Conservation (phyloP, 2,888 invertebrate genomes). For the Scotopteryx bipunctaria region DNA sequence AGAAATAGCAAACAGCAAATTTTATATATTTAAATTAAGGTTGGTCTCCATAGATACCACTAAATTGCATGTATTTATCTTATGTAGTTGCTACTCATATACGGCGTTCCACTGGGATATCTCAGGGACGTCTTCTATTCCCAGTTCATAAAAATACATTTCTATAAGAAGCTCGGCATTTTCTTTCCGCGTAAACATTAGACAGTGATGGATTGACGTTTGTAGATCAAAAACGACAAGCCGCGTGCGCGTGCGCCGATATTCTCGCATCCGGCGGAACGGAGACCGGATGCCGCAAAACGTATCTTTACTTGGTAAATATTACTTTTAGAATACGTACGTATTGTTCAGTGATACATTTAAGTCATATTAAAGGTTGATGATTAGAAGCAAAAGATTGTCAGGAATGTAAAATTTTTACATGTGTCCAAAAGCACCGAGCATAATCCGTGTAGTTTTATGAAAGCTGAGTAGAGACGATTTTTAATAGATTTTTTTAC, state of each 20-base stretch:
- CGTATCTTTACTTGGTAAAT: slow-evolving; percentile 45
- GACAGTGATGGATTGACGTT: slow-evolving; percentile 63
- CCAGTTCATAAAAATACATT: slow-evolving; percentile 30
- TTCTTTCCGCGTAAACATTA: slow-evolving; percentile 47
- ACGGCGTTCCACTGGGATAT: too few relatives aligned
- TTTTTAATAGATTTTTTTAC: too few relatives aligned
- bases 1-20: too few relatives aligned
- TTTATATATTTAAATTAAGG: too few relatives aligned
- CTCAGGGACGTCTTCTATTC: slow-evolving; percentile 5
- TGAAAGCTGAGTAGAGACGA: too few relatives aligned
- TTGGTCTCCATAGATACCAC: too few relatives aligned
- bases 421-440: too few relatives aligned
- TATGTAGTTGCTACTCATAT: too few relatives aligned
- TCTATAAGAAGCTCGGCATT: slow-evolving; percentile 41
- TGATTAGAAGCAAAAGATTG: neutral
- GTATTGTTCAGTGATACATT: slow-evolving; percentile 15
- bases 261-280: slow-evolving; percentile 54
- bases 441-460: too few relatives aligned
- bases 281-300: slow-evolving; percentile 54
- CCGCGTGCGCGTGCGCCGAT: slow-evolving; percentile 50
- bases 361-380: neutral
- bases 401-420: too few relatives aligned
- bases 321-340: slow-evolving; percentile 37
- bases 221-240: slow-evolving; percentile 49
- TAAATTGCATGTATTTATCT: neutral